These are phyloP conservation scores for Varanus salvator DNA, from an alignment of 2,113 vertebrate species.

Conservation along the genomic window DNA sequence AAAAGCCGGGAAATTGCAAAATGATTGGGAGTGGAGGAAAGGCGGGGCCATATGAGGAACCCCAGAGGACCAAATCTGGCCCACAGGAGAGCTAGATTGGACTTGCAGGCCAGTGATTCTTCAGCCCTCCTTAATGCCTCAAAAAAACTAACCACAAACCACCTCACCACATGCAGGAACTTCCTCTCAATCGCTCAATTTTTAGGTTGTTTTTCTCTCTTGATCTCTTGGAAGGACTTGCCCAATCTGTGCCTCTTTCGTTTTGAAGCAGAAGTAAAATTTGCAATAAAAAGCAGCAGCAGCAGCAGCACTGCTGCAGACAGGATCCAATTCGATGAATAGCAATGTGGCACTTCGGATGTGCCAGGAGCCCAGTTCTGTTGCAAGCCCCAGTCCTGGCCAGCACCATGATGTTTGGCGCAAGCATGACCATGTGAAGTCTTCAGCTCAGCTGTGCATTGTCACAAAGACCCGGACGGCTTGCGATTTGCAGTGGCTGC, in stretches of 20 bases:
- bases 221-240: not conserved
- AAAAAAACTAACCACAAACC: no score
- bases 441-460: not conserved
- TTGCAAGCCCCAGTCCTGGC: not conserved
- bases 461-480: not conserved
- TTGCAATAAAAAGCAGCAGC: not conserved
- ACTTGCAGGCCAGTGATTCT: no score
- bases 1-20: no score
- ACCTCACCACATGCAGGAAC: not conserved
- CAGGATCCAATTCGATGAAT: not conserved
- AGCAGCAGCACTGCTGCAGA: no score
- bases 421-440: not conserved
- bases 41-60: no score
- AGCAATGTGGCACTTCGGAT: not conserved
- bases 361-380: no score
- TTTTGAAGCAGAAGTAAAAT: constrained; percentile 25
- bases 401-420: not conserved
- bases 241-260: not conserved
- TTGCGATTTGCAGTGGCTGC: not conserved
- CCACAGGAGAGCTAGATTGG: no score
- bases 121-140: no score
- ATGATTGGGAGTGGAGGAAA: no score
- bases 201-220: not conserved
- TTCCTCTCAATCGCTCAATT: not conserved
- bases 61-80: no score